Base-by-base conservation (phyloP, 2,888 invertebrate species). In the Cryptocephalus primarius region DNA sequence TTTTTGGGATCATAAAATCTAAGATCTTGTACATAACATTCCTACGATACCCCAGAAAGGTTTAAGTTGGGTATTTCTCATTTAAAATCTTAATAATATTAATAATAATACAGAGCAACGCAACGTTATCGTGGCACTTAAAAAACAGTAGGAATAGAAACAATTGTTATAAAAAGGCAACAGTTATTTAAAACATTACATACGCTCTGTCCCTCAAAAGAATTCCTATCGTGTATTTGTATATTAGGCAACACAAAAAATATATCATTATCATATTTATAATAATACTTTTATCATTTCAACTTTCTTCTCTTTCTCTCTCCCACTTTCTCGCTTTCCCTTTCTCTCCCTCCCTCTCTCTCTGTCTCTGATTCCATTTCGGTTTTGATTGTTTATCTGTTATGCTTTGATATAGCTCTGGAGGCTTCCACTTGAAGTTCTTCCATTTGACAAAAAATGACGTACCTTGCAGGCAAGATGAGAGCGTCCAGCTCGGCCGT, bases 391-490 rank as follows among this genome's bases (percentile, higher is more conserved):
- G 54, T 60, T 60, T 62, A 64, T 64, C 63, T 62, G 22, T 22
- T 22, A 72, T 78, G 77, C 73, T 78, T 76, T 74, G 80, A 74
- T 71, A 76, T 74, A 70, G 78, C 77, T 74, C 80, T 76, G 72
- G 82, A 78, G 72, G 78, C 82, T 75, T 83, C 83, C 73, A 82
- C 79, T 77, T 84, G 83, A 75, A 83, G 81, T 76, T 84, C 84
- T 75, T 84, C 84, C 83, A 84, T 83, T 79, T 84, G 84, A 78
- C 83, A 84, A 80, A 84, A 85, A 75, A 85, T 83, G 75, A 84
- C 81, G 77, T 85, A 85, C 93, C 94, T 90, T 68, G 94, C 92
- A 60, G 94, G 93, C 65, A 89, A 81, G 56, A 94, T 81, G 59
- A 95, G 80, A 44, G 88, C 84, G 71, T 93, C 92, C 61, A 94